Evolutionary conservation across 1,140 invertebrate genomes (phyloP).

Genomic region (Augochlora pura): DNA sequence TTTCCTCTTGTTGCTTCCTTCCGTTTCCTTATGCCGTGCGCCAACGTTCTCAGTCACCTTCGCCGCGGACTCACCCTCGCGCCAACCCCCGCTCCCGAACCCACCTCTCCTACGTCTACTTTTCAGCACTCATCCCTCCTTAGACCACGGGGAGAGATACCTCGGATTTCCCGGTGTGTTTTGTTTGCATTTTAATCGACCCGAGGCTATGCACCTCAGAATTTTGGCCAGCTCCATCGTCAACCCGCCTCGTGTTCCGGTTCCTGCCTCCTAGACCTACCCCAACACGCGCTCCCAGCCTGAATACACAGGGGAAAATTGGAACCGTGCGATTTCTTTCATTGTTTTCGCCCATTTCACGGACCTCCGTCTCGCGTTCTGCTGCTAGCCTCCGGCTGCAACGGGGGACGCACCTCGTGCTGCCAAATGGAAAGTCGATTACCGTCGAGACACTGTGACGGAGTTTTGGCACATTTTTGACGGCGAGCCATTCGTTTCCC

Average conservation of each 20-base stretch:
- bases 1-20: background rate
- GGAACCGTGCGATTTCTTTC: background rate
- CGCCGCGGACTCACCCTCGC: background rate
- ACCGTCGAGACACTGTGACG: too few relatives aligned
- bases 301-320: background rate
- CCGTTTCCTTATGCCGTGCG: slow-evolving; percentile 15
- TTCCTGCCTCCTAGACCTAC: background rate
- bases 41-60: background rate
- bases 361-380: too few relatives aligned
- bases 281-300: background rate
- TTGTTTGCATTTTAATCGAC: slow-evolving; percentile 56
- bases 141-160: background rate
- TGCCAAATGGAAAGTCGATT: too few relatives aligned
- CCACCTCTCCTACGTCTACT: background rate
- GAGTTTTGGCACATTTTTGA: too few relatives aligned
- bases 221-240: slow-evolving; percentile 19
- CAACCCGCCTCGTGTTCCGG: background rate
- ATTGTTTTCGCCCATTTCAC: background rate
- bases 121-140: background rate
- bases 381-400: too few relatives aligned
- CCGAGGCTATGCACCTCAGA: slow-evolving; percentile 13
- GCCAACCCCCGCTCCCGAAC: too few relatives aligned
- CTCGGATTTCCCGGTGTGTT: slow-evolving; percentile 9
- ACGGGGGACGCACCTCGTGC: too few relatives aligned
- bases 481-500: too few relatives aligned